Percentiles rank a stretch among this genome's conserved stretches.
phyloP scores from a whole-genome alignment of 1,140 invertebrate genomes.

The Drosophila suzukii region DNA sequence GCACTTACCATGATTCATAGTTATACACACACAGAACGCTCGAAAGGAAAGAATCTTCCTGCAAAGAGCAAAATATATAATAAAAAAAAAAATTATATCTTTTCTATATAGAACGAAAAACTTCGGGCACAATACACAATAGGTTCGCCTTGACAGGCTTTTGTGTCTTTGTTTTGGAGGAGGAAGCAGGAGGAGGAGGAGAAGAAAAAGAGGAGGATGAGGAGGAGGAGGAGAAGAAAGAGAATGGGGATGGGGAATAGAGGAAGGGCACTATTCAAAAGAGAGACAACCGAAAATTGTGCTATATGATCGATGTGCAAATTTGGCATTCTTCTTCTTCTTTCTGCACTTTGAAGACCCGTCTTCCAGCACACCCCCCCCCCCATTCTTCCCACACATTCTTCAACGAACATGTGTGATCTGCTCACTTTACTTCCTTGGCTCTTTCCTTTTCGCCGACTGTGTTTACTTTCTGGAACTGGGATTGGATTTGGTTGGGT shows the following conservation, averaged over 20 bases:
- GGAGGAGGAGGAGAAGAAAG: neutral
- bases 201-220: conserved; percentile 7
- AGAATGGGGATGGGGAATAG: neutral
- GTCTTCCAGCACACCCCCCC: neutral
- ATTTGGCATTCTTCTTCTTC: conserved; percentile 13
- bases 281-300: conserved; percentile 3
- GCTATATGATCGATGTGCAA: conserved; percentile 52
- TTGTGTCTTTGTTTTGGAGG: conserved; percentile 33
- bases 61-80: conserved; percentile 1
- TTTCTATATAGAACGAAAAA: conserved; percentile 22
- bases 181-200: neutral
- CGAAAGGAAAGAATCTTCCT: conserved; percentile 28
- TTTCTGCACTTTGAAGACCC: neutral
- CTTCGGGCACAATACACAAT: conserved; percentile 31
- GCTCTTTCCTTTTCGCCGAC: conserved; percentile 15
- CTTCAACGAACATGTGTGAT: conserved; percentile 38
- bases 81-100: conserved; percentile 16
- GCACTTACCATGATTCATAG: conserved; percentile 79
- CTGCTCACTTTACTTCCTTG: conserved; percentile 32
- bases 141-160: conserved; percentile 41
- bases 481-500: neutral
- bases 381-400: neutral
- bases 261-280: neutral
- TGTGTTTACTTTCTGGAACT: conserved; percentile 29
- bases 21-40: conserved; percentile 38